phyloP scores from a whole-genome alignment of 2,113 vertebrate species.

The Thamnophis sirtalis region DNA sequence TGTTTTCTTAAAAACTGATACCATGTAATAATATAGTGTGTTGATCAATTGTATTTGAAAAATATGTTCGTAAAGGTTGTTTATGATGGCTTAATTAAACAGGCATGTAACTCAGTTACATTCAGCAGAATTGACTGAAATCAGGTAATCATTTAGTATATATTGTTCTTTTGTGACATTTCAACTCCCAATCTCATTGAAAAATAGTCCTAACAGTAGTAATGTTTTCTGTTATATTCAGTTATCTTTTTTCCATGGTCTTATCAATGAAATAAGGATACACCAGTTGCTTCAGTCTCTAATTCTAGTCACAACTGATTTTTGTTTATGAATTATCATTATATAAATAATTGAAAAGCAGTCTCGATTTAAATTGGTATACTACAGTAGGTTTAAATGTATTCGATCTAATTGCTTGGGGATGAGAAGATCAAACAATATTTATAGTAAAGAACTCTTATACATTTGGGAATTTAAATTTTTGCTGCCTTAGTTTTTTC shows the following conservation, averaged over 20 bases:
- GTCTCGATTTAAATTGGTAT: not conserved
- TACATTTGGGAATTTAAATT: not conserved
- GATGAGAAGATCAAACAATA: not conserved
- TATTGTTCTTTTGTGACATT: not conserved
- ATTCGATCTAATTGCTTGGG: not conserved
- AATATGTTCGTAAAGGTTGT: constrained; percentile 2
- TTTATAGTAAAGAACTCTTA: not conserved
- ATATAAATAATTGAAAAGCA: not conserved
- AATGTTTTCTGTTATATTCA: not conserved
- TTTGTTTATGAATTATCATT: not conserved
- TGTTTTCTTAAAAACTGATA: constrained; percentile 2
- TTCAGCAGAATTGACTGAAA: constrained; percentile 4
- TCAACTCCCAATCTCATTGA: not conserved
- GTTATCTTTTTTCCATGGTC: not conserved
- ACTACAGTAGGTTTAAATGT: not conserved
- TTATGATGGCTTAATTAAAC: constrained; percentile 15
- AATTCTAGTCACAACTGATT: not conserved
- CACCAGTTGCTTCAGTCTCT: not conserved
- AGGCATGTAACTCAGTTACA: not conserved
- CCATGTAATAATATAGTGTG: not conserved
- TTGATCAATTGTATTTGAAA: constrained; percentile 1
- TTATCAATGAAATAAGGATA: not conserved
- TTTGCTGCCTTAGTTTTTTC: not conserved
- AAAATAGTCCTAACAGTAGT: not conserved
- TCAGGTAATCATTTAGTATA: not conserved